Evolutionary conservation across 2,797 vertebrate species (phyloP), one percentile per base, ranked within the genome.

Genomic region (Gymnoscopelus braueri): DNA sequence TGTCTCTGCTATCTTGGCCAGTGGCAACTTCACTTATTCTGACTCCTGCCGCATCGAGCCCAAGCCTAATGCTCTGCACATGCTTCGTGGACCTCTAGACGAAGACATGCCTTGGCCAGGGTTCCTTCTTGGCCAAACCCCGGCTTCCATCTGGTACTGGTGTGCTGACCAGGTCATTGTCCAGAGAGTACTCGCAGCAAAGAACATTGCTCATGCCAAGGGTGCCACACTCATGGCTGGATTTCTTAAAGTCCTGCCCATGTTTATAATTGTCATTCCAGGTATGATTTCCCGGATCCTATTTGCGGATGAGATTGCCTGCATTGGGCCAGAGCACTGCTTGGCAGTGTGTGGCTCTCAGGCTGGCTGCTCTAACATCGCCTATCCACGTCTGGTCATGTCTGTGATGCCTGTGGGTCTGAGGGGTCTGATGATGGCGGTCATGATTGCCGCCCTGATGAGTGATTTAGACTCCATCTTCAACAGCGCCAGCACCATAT

Each of bases 101-200:
- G 96, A 99, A 89, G 98, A 99, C 71, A 91, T 97, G 62, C 98
- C 98, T 0, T 99, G 98, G 98, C 97, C 98, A 1, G 98, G 98
- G 6, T 99, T 99, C 72, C 65, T 99, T 66, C 89, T 99, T 35
- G 98, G 98, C 55, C 98, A 99, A 87, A 99, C 98, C 0, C 97
- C 98, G 24, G 96, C 98, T 29, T 99, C 98, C 0, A 96, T 99
- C 51, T 99, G 98, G 98, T 99, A 99, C 88, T 99, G 98, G 98
- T 99, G 98, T 84, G 96, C 98, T 0, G 98, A 99, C 90, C 98
- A 99, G 84, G 98, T 99, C 79, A 99, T 99, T 13, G 98, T 99
- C 62, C 98, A 99, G 90, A 94, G 98, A 80, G 98, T 99, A 2
- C 90, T 99, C 26, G 96, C 98, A 0, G 98, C 98, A 60, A 99